These are phyloP conservation scores for Tragelaphus buxtoni DNA, from an alignment of 2,113 vertebrate genomes.

Conservation along the genomic window DNA sequence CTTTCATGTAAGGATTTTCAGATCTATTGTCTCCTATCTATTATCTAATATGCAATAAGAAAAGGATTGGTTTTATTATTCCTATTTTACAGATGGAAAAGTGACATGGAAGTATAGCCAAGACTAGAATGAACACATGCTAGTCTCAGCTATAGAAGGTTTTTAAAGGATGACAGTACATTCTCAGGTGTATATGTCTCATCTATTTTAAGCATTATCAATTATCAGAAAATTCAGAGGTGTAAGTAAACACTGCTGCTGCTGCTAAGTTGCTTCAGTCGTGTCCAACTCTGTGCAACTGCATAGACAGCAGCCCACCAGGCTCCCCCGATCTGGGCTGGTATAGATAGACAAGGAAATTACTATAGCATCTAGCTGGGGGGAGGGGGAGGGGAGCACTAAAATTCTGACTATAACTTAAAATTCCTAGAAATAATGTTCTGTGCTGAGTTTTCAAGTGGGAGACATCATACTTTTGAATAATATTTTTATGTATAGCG, in stretches of 20 bases:
- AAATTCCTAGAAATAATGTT: background rate
- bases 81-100: background rate
- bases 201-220: background rate
- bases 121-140: background rate
- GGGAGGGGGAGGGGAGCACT: accelerated
- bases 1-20: background rate
- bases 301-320: too few species aligned
- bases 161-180: background rate
- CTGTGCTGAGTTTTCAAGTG: background rate
- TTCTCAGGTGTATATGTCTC: background rate
- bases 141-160: background rate
- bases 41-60: background rate
- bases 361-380: background rate
- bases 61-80: background rate
- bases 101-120: background rate
- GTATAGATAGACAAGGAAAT: background rate
- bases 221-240: background rate
- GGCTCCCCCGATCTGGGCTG: too few species aligned
- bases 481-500: background rate
- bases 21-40: background rate
- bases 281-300: too few species aligned
- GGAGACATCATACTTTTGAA: slow-evolving; percentile 1
- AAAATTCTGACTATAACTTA: background rate
- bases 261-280: too few species aligned
- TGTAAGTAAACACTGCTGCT: background rate